Percentiles rank a stretch among this genome's conserved stretches.
Evolutionary conservation across 2,113 vertebrate genomes (phyloP).

Genomic region (Struthio camelus): DNA sequence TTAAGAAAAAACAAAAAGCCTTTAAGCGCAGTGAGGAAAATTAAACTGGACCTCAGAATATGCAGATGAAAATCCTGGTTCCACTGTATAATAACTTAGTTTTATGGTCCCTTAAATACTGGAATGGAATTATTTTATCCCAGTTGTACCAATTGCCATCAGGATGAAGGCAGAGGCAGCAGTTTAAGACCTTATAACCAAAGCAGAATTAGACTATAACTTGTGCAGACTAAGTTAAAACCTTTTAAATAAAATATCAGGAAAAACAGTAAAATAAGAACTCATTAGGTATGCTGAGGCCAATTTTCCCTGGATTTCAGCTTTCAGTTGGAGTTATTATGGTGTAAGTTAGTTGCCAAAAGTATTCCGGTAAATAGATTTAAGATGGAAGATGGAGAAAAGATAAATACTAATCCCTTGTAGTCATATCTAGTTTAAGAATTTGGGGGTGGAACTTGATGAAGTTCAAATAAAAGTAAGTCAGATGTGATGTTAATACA

Average conservation of each 20-base stretch:
- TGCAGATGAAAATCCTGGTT: not conserved
- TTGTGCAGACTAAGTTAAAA: not conserved
- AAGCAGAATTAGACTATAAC: not conserved
- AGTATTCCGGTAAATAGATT: not conserved
- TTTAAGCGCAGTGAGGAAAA: not conserved
- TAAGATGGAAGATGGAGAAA: not conserved
- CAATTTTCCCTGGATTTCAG: not conserved
- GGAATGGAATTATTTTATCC: not conserved
- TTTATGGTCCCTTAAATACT: not conserved
- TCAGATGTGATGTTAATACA: not conserved
- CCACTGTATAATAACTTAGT: not conserved
- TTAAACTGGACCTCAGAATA: not conserved
- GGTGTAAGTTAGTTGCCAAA: not conserved
- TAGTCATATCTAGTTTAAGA: constrained; percentile 20
- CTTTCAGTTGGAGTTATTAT: not conserved
- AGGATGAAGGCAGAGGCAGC: not conserved
- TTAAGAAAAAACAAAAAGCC: not conserved
- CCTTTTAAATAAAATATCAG: not conserved
- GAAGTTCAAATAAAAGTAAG: constrained; percentile 46
- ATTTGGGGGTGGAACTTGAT: constrained; percentile 49
- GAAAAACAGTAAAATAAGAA: not conserved
- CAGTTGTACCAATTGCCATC: not conserved
- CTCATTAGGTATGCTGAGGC: not conserved
- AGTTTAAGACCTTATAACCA: not conserved
- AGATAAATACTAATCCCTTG: not conserved